Evolutionary conservation across 92 coral and sea anemone genomes (phyloP).

Genomic region (Parazoanthus atlanticus): DNA sequence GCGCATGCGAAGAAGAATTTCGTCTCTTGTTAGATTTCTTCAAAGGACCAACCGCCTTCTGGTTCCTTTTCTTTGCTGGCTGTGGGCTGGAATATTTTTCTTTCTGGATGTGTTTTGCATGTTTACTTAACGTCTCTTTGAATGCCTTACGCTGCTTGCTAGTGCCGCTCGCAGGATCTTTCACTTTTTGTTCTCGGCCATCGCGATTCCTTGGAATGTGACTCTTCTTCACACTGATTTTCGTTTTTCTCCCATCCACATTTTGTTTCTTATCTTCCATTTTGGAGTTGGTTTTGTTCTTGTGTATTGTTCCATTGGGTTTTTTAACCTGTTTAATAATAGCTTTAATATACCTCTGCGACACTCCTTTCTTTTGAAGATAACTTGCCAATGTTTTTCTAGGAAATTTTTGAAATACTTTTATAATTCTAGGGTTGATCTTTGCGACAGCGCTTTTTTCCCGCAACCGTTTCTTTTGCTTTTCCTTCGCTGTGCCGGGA

Average conservation of each 20-base stretch:
- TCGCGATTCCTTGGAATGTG: background rate
- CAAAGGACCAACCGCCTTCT: background rate
- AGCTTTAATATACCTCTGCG: background rate
- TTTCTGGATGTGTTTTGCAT: background rate
- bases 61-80: background rate
- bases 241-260: background rate
- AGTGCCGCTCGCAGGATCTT: background rate
- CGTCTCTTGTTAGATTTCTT: background rate
- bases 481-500: background rate
- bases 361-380: slow-evolving; percentile 36
- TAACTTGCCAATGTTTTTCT: slow-evolving; percentile 9
- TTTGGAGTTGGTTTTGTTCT: background rate
- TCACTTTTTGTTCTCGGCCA: background rate
- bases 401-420: slow-evolving; percentile 26
- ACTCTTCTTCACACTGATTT: background rate
- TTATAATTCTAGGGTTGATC: background rate
- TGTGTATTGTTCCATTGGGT: background rate
- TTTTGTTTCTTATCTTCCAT: background rate
- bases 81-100: background rate
- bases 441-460: background rate
- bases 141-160: background rate
- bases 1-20: background rate
- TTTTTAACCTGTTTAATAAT: slow-evolving; percentile 21
- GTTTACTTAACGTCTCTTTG: background rate
- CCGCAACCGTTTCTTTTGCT: background rate